phyloP scores from a whole-genome alignment of 2,888 invertebrate species.

The Stenodema calcarata region DNA sequence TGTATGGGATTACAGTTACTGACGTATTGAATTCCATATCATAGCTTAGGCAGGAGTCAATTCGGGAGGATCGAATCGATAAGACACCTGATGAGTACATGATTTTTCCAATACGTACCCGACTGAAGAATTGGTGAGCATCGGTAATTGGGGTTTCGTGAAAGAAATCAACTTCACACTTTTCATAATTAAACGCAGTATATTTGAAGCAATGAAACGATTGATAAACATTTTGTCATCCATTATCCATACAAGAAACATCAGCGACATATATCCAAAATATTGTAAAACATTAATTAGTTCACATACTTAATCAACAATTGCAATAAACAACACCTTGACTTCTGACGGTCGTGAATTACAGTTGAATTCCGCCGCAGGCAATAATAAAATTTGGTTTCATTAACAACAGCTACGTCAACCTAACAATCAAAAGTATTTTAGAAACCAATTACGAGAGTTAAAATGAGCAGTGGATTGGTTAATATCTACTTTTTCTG shows the following conservation, averaged over 20 bases:
- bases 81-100: too few relatives aligned
- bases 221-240: conserved; percentile 53
- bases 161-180: not conserved
- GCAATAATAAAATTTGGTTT: conserved; percentile 51
- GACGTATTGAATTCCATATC: too few relatives aligned
- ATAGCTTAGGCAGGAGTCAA: too few relatives aligned
- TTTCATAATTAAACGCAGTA: conserved; percentile 55
- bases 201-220: conserved; percentile 56
- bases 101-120: too few relatives aligned
- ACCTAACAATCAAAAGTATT: conserved; percentile 50
- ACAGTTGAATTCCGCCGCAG: conserved; percentile 35
- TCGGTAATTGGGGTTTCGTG: too few relatives aligned
- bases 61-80: too few relatives aligned
- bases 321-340: conserved; percentile 51
- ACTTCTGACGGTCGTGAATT: conserved; percentile 43
- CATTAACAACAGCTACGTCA: conserved; percentile 52
- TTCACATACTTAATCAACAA: conserved; percentile 49
- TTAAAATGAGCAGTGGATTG: conserved; percentile 49
- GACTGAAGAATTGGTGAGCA: too few relatives aligned
- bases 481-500: not conserved
- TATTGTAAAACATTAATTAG: conserved; percentile 50
- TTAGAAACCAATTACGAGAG: conserved; percentile 31
- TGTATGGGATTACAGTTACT: too few relatives aligned
- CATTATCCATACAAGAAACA: conserved; percentile 54
- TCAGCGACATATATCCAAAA: conserved; percentile 56